These are phyloP conservation scores for Polypterus senegalus DNA, from an alignment of 2,113 vertebrate species.

Conservation along the genomic window DNA sequence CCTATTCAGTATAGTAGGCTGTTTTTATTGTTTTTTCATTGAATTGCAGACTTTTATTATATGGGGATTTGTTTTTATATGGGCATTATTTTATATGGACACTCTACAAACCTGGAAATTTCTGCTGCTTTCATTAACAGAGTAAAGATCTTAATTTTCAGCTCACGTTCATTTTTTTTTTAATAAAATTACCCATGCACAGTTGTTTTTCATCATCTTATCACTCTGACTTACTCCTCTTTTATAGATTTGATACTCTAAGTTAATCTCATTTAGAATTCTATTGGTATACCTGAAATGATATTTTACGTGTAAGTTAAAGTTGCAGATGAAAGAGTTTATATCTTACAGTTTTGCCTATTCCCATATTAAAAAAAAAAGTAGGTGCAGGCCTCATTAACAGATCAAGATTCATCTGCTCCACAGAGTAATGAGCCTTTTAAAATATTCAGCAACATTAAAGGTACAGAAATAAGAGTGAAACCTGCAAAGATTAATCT, in stretches of 20 bases:
- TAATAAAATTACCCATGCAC: no score
- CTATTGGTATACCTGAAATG: not conserved
- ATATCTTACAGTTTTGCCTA: not conserved
- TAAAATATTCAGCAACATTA: slow-evolving; percentile 5
- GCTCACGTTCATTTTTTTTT: no score
- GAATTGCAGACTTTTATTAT: no score
- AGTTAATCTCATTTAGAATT: not conserved
- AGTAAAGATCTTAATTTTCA: no score
- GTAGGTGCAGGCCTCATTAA: not conserved
- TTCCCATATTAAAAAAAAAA: not conserved
- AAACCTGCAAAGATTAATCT: slow-evolving; percentile 3
- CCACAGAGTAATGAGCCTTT: slow-evolving; percentile 4
- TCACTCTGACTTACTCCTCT: no score
- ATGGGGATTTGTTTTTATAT: no score
- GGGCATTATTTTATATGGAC: no score
- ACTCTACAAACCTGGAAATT: no score
- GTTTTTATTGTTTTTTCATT: no score
- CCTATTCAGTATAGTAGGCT: no score
- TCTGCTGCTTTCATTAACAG: no score
- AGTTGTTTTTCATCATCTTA: no score
- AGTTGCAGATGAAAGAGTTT: not conserved
- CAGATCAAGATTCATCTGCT: slow-evolving; percentile 1
- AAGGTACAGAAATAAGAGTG: slow-evolving; percentile 1
- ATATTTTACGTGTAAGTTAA: not conserved
- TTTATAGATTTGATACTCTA: not conserved